phyloP scores from a whole-genome alignment of 2,888 invertebrate species.

The Drosophila pseudotalamancana region DNA sequence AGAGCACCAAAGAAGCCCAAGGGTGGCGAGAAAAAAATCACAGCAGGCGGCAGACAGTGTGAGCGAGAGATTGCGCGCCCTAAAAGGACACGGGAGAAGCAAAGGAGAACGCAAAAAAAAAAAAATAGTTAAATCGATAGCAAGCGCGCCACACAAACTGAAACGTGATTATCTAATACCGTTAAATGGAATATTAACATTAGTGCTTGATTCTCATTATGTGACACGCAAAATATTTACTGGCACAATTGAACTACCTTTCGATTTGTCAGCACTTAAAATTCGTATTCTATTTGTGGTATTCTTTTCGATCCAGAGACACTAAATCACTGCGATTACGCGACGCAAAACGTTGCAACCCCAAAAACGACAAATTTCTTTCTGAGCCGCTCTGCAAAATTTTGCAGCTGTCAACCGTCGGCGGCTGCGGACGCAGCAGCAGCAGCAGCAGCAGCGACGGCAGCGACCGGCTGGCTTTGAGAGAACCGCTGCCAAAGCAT shows the following conservation, averaged over 20 bases:
- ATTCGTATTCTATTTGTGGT: conserved; percentile 12
- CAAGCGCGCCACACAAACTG: conserved; percentile 40
- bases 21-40: conserved; percentile 6
- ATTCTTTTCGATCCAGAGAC: conserved; percentile 19
- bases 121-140: conserved; percentile 71
- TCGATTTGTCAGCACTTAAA: conserved; percentile 13
- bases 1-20: conserved; percentile 6
- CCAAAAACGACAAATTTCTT: conserved; percentile 60
- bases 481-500: conserved; percentile 24
- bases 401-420: conserved; percentile 45
- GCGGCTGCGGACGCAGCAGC: conserved; percentile 4
- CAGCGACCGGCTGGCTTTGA: conserved; percentile 52
- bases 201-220: not conserved
- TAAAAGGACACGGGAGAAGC: conserved; percentile 31
- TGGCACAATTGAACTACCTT: conserved; percentile 18
- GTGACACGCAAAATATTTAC: not conserved
- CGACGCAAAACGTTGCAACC: conserved; percentile 67
- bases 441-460: conserved; percentile 9
- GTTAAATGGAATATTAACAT: conserved; percentile 5
- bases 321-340: conserved; percentile 48
- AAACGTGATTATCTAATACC: conserved; percentile 68
- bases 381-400: conserved; percentile 55
- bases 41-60: conserved; percentile 17
- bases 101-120: conserved; percentile 9
- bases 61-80: conserved; percentile 33